Base-by-base conservation (phyloP, 2,888 invertebrate genomes). In the Trissoscelio sp. region DNA sequence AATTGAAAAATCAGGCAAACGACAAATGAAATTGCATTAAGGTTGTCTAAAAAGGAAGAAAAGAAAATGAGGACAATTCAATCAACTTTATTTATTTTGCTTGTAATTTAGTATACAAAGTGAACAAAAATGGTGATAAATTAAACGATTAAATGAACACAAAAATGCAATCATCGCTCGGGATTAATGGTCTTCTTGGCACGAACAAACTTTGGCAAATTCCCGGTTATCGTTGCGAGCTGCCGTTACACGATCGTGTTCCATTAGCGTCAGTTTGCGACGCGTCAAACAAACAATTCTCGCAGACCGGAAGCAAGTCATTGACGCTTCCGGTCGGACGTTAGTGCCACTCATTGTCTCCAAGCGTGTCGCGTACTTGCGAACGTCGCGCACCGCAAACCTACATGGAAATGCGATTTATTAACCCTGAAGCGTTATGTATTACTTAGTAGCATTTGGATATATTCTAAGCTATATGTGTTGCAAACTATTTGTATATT, bases 261-360 rank as follows among this genome's bases (percentile, higher is more conserved):
- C 74, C 69, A 79, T 79, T 79, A 67, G 55, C 57, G 42, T 64
- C 34, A 57, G 53, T 66, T 64, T 46, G 58, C 66, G 37, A 57
- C 28, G 64, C 53, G 46, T 69, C 69, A 62, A 75, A 74, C 69
- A 62, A 75, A 74, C 64, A 64, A 62, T 74, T 67, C 48, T 28
- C 22, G 58, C 42, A n/a, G 51, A 82, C 87, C 87, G 89, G 89
- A 89, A 89, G 86, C 82, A 83, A 84, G 67, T 84, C 88, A 87
- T 87, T 88, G 86, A 84, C 70, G 84, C 86, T 88, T 88, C 88
- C 89, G 88, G 87, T 83, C 62, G 82, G 80, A 81, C 84, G 67
- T 79, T 85, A 82, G 81, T 81, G 74, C 81, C 79, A 72, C 79
- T 85, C 88, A 89, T 89, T 88, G 87, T 87, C 84, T 83, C 72